phyloP scores from a whole-genome alignment of 2,888 invertebrate species.

The Aquatica leii region DNA sequence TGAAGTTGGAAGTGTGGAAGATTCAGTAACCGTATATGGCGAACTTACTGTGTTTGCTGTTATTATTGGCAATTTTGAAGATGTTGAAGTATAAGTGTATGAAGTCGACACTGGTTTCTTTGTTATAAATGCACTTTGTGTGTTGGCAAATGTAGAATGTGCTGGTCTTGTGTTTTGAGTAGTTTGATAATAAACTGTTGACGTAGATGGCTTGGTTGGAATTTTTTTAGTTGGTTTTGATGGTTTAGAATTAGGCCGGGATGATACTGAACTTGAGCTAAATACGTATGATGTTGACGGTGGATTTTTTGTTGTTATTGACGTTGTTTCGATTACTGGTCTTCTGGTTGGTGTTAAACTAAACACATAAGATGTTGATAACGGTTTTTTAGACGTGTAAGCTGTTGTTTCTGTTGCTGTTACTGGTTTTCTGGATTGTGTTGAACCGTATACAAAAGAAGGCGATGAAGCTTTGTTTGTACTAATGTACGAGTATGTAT shows the following conservation, averaged over 20 bases:
- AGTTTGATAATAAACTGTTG: slow-evolving; percentile 21
- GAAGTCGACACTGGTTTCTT: slow-evolving; percentile 59
- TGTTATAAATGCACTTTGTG: slow-evolving; percentile 47
- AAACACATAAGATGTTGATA: slow-evolving; percentile 61
- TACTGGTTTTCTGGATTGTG: slow-evolving; percentile 39
- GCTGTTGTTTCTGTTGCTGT: slow-evolving; percentile 28
- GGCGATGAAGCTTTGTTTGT: slow-evolving; percentile 40
- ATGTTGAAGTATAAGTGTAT: slow-evolving; percentile 55
- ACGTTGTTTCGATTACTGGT: slow-evolving; percentile 44
- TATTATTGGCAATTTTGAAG: slow-evolving; percentile 48
- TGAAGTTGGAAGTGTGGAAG: slow-evolving; percentile 40
- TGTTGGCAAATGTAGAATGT: slow-evolving; percentile 51
- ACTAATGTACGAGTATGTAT: slow-evolving; percentile 29
- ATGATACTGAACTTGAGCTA: slow-evolving; percentile 55
- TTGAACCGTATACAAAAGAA: slow-evolving; percentile 20
- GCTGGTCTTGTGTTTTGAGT: slow-evolving; percentile 53
- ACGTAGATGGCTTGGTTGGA: slow-evolving; percentile 13
- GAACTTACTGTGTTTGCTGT: slow-evolving; percentile 43
- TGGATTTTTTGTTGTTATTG: slow-evolving; percentile 50
- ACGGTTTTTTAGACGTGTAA: slow-evolving; percentile 51
- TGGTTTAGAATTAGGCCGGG: slow-evolving; percentile 44
- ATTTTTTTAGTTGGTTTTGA: slow-evolving; percentile 17
- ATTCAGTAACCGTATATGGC: slow-evolving; percentile 45
- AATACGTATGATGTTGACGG: slow-evolving; percentile 61
- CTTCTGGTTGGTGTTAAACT: slow-evolving; percentile 33